phyloP scores from a whole-genome alignment of 2,888 invertebrate species.

The Nycteola revayana region DNA sequence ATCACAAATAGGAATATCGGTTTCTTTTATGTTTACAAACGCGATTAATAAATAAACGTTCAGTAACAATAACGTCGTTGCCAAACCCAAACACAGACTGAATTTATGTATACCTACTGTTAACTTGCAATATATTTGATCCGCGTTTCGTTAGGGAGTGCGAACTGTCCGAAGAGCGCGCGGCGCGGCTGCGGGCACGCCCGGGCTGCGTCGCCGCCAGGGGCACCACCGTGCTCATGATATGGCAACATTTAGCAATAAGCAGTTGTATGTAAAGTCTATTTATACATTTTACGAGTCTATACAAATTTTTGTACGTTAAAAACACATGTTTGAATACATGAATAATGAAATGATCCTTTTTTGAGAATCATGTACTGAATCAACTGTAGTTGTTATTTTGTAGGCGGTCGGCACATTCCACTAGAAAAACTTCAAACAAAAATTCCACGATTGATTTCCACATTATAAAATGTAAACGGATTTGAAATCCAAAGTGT shows the following conservation, averaged over 20 bases:
- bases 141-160: constrained; percentile 30
- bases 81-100: constrained; percentile 78
- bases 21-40: constrained; percentile 27
- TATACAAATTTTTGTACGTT: constrained; percentile 80
- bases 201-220: constrained; percentile 33
- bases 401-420: constrained; percentile 81
- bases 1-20: constrained; percentile 47
- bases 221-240: constrained; percentile 43
- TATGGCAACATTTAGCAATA: constrained; percentile 76
- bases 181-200: background rate
- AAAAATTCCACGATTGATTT: constrained; percentile 78
- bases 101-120: constrained; percentile 71
- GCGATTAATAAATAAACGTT: constrained; percentile 32
- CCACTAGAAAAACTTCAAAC: constrained; percentile 74
- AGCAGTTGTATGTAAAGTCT: constrained; percentile 80
- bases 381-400: constrained; percentile 76
- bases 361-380: constrained; percentile 81
- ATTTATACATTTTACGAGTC: constrained; percentile 81
- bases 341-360: constrained; percentile 74
- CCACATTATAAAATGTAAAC: constrained; percentile 71
- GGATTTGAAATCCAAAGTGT: constrained; percentile 75
- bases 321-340: constrained; percentile 71
- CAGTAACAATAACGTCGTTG: constrained; percentile 68
- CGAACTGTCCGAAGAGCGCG: constrained; percentile 16
- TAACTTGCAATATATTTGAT: constrained; percentile 60